Conservation (phyloP, 2,113 vertebrate species). For the Rhagologus leucostigma region DNA sequence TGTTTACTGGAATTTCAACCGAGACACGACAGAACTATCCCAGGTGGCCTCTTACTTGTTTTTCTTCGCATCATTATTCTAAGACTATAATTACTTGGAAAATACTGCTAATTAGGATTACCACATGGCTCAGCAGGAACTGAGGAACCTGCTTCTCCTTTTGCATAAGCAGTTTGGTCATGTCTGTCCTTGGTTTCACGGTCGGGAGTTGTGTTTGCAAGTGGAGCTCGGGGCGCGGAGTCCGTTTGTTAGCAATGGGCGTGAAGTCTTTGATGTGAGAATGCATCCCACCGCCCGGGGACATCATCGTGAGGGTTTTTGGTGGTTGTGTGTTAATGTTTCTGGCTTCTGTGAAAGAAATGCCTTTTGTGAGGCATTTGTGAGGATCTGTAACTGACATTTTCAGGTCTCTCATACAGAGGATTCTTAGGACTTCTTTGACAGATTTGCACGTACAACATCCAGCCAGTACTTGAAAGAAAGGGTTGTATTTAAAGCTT, state of each 20-base stretch:
- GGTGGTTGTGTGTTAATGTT: neutral
- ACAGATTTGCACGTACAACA: neutral
- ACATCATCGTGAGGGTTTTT: neutral
- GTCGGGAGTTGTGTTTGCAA: neutral
- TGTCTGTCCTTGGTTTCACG: neutral
- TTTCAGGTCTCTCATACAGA: neutral
- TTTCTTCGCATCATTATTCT: neutral
- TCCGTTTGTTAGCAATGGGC: fast-evolving
- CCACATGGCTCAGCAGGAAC: neutral
- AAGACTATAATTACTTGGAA: neutral
- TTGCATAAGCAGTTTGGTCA: neutral
- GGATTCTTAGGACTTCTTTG: neutral
- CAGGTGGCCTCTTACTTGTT: neutral
- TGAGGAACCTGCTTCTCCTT: neutral
- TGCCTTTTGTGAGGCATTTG: neutral
- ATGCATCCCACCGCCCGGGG: fast-evolving
- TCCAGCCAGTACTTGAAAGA: neutral
- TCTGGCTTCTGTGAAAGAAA: neutral
- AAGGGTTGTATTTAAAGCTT: neutral
- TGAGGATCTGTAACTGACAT: neutral
- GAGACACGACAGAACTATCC: neutral
- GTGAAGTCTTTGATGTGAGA: neutral
- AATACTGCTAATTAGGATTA: neutral
- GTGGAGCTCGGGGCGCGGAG: fast-evolving
- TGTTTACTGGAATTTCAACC: neutral